These are phyloP conservation scores for Daubentonia madagascariensis DNA, from an alignment of 2,113 vertebrate genomes.

Conservation along the genomic window DNA sequence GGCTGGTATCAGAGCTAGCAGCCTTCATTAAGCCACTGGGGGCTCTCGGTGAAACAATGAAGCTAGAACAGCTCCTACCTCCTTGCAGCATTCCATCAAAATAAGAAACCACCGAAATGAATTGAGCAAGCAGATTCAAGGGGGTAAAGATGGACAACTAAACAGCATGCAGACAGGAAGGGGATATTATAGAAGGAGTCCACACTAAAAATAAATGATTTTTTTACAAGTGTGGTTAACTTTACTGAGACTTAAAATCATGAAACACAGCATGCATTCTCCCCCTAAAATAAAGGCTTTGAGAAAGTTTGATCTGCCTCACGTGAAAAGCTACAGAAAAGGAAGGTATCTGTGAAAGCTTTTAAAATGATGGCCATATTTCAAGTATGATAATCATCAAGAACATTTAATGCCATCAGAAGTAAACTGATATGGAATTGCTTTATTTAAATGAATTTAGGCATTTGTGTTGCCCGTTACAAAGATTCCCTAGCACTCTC, in stretches of 20 bases:
- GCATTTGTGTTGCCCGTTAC: slow-evolving; percentile 36
- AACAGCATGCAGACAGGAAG: background rate
- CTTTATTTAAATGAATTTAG: slow-evolving; percentile 56
- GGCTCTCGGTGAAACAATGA: background rate
- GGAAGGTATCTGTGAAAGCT: slow-evolving; percentile 61
- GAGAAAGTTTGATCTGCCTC: slow-evolving; percentile 57
- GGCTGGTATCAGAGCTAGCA: background rate
- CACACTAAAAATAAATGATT: slow-evolving; percentile 31
- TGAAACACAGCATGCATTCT: slow-evolving; percentile 12
- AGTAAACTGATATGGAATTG: slow-evolving; percentile 53
- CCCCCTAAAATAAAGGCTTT: slow-evolving; percentile 37
- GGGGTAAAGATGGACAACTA: background rate
- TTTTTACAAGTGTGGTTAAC: slow-evolving; percentile 64
- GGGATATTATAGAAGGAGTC: slow-evolving; percentile 31
- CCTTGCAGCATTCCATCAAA: background rate
- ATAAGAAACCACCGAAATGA: background rate
- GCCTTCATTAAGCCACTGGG: background rate
- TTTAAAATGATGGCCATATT: slow-evolving; percentile 63
- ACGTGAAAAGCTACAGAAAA: slow-evolving; percentile 14
- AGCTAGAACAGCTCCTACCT: background rate
- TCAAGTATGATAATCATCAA: slow-evolving; percentile 62
- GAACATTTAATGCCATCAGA: slow-evolving; percentile 56
- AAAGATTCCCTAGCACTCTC: slow-evolving; percentile 54
- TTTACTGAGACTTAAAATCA: slow-evolving; percentile 57
- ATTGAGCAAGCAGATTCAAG: background rate